Conservation (phyloP, 2,797 vertebrate species). For the Clarias fuscus region DNA sequence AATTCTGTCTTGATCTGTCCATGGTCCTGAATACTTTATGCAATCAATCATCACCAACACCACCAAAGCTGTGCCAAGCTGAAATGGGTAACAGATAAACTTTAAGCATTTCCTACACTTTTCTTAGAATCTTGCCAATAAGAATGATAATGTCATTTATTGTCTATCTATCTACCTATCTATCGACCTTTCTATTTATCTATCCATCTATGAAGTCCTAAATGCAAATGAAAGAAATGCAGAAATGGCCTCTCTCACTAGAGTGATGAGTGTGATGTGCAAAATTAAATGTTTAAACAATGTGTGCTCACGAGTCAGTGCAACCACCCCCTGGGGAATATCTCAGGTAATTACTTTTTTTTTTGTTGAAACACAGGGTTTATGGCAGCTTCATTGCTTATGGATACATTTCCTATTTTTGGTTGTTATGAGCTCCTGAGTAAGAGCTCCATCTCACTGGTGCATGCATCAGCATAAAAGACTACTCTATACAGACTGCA, state of each 20-base stretch:
- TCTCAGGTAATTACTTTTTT: background rate
- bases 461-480: background rate
- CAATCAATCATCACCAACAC: background rate
- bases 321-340: background rate
- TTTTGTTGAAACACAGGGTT: background rate
- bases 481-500: too few relatives aligned
- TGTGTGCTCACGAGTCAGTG: background rate
- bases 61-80: background rate
- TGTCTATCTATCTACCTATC: too few relatives aligned
- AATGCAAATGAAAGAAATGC: background rate
- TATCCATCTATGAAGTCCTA: too few relatives aligned
- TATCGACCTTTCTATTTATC: too few relatives aligned
- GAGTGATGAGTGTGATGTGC: background rate
- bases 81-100: background rate
- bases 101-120: too few relatives aligned
- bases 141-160: background rate
- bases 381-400: background rate
- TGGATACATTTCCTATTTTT: background rate
- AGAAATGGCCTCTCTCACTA: background rate
- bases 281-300: background rate
- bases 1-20: conserved; percentile 1
- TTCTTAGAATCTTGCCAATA: background rate
- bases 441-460: background rate
- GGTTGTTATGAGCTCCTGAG: background rate
- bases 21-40: background rate